These are phyloP conservation scores for Anas capensis DNA, from an alignment of 2,797 vertebrate genomes.

Conservation along the genomic window DNA sequence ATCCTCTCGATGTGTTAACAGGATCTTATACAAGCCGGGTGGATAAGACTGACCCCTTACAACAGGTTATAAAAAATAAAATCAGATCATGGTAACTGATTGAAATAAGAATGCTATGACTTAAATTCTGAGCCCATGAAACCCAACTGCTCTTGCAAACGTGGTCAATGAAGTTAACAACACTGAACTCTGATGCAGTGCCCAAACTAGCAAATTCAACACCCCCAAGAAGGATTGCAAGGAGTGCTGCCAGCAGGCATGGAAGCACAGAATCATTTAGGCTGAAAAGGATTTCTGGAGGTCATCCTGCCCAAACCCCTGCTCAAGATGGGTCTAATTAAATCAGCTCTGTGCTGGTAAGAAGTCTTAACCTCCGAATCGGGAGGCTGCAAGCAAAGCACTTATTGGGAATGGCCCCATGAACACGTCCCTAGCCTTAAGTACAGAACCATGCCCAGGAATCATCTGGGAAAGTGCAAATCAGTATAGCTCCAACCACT, in stretches of 20 bases:
- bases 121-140: not conserved
- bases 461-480: too few species aligned
- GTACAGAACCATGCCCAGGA: not conserved
- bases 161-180: not conserved
- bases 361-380: not conserved
- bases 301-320: not conserved
- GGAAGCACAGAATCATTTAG: not conserved
- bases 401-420: not conserved
- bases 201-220: not conserved
- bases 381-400: not conserved
- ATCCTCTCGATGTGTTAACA: not conserved
- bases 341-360: not conserved
- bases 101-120: not conserved
- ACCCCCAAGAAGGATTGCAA: not conserved
- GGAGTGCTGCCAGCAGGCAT: not conserved
- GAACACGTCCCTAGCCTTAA: not conserved
- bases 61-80: not conserved
- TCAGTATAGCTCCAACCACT: rapidly evolving
- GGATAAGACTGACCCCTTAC: not conserved
- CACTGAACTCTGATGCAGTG: not conserved
- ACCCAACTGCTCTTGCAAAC: not conserved
- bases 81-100: not conserved
- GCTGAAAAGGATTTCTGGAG: not conserved
- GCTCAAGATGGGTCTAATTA: not conserved
- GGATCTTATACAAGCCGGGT: not conserved